These are phyloP conservation scores for Callosobruchus maculatus DNA, from an alignment of 2,888 invertebrate genomes.

Conservation along the genomic window DNA sequence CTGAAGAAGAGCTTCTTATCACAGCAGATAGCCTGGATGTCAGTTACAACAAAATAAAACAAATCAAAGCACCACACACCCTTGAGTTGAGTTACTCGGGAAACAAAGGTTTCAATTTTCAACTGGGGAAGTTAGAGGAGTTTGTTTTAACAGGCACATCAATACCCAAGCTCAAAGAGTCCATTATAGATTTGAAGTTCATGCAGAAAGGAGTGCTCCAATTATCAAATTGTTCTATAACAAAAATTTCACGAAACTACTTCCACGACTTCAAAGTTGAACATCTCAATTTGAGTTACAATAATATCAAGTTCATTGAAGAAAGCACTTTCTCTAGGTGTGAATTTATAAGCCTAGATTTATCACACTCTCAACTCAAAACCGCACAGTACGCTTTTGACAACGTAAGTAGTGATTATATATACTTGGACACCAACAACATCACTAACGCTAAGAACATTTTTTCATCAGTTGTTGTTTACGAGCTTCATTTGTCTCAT, in stretches of 20 bases:
- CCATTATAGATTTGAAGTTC: neutral
- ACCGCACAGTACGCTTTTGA: slow-evolving; percentile 4
- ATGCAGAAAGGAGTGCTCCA: neutral
- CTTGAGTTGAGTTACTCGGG: neutral
- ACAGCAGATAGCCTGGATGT: slow-evolving; percentile 1
- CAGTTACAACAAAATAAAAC: slow-evolving; percentile 6
- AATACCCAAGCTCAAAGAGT: neutral
- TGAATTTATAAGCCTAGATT: slow-evolving; percentile 1
- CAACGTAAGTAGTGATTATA: neutral
- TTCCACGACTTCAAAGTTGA: neutral
- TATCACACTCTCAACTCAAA: slow-evolving; percentile 8
- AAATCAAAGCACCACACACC: neutral
- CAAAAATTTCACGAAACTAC: slow-evolving; percentile 5
- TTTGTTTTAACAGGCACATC: neutral
- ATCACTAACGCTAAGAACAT: slow-evolving; percentile 2
- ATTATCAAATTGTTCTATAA: slow-evolving; percentile 12
- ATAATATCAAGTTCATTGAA: slow-evolving; percentile 5
- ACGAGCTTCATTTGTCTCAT: slow-evolving; percentile 8
- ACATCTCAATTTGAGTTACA: slow-evolving; percentile 9
- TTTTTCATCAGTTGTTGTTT: slow-evolving; percentile 2
- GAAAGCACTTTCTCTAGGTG: slow-evolving; percentile 5
- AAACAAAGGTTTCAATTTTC: neutral
- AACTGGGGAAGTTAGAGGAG: neutral
- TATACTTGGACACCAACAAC: slow-evolving; percentile 7
- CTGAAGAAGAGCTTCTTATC: neutral